Conservation (phyloP, 1,140 invertebrate species). For the Panulirus ornatus region DNA sequence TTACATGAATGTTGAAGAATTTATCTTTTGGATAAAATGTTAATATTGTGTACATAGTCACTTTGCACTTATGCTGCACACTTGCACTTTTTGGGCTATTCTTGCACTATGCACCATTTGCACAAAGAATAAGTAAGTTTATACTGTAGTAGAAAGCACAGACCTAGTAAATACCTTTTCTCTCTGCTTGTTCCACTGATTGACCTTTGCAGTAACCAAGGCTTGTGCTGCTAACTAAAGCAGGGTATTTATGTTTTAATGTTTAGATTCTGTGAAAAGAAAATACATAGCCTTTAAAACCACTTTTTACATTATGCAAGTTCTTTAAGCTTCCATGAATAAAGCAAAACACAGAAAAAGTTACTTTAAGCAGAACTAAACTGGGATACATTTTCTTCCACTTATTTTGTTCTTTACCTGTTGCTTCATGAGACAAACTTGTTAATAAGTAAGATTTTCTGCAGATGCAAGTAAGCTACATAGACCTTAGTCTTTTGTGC, state of each 20-base stretch:
- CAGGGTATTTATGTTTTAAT: not conserved
- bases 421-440: too few relatives aligned
- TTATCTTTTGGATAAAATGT: not conserved
- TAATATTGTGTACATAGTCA: slow-evolving; percentile 35
- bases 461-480: too few relatives aligned
- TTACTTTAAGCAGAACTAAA: too few relatives aligned
- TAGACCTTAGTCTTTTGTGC: too few relatives aligned
- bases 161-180: slow-evolving; percentile 1
- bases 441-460: too few relatives aligned
- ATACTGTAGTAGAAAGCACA: slow-evolving; percentile 5
- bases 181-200: slow-evolving; percentile 6
- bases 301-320: too few relatives aligned
- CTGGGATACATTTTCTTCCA: too few relatives aligned
- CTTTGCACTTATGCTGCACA: slow-evolving; percentile 50
- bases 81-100: slow-evolving; percentile 31
- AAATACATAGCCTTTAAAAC: too few relatives aligned
- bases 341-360: too few relatives aligned
- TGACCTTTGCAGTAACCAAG: not conserved
- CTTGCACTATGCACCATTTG: slow-evolving; percentile 34
- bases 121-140: not conserved
- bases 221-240: not conserved
- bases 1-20: not conserved
- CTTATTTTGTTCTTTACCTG: too few relatives aligned
- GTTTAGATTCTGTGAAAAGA: too few relatives aligned
- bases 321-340: too few relatives aligned